Conservation (phyloP, 1,140 invertebrate species). For the Fopius arisanus region DNA sequence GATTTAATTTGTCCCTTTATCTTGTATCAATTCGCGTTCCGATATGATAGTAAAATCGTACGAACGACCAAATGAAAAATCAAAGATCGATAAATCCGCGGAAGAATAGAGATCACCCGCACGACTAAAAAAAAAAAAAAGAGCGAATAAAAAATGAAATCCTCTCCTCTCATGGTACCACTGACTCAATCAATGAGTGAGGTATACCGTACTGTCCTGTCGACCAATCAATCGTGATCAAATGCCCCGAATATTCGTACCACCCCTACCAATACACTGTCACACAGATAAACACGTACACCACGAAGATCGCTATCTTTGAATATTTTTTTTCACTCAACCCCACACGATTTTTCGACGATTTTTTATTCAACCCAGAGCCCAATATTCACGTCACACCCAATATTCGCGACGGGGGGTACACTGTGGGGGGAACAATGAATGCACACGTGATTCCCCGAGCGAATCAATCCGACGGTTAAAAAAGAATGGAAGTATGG, state of each 20-base stretch:
- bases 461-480: not conserved
- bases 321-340: not conserved
- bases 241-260: not conserved
- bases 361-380: too few relatives aligned
- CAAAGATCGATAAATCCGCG: not conserved
- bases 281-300: not conserved
- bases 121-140: not conserved
- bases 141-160: not conserved
- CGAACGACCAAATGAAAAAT: not conserved
- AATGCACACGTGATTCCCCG: slow-evolving; percentile 1
- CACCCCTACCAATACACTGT: not conserved
- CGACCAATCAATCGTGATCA: not conserved
- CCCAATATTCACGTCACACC: not conserved
- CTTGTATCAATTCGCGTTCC: too few relatives aligned
- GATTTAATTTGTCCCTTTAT: too few relatives aligned
- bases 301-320: not conserved
- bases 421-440: not conserved
- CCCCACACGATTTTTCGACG: too few relatives aligned
- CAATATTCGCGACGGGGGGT: not conserved
- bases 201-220: not conserved
- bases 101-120: not conserved
- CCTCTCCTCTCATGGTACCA: not conserved
- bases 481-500: not conserved
- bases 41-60: too few relatives aligned
- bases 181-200: slow-evolving; percentile 6